These are phyloP conservation scores for Limanda limanda DNA, from an alignment of 2,113 vertebrate genomes.

Conservation along the genomic window DNA sequence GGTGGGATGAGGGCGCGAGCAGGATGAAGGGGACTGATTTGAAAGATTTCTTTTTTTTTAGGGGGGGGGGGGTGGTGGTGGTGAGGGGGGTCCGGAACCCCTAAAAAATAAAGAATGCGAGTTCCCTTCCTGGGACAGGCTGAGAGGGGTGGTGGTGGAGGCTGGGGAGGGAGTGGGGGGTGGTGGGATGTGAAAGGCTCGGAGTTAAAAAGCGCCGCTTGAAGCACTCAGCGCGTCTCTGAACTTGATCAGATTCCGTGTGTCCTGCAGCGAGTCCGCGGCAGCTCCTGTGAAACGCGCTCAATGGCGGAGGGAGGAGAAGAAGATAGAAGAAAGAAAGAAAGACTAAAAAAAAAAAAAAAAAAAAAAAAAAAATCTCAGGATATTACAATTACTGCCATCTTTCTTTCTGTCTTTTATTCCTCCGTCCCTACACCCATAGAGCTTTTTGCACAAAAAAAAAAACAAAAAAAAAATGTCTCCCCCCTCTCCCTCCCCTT, in stretches of 20 bases:
- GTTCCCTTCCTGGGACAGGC: conserved; percentile 85
- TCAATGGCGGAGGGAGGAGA: conserved; percentile 81
- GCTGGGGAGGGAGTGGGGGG: no score
- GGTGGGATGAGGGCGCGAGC: conserved; percentile 77
- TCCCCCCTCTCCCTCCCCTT: conserved; percentile 56
- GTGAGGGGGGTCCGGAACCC: conserved; percentile 65
- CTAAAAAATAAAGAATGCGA: conserved; percentile 89
- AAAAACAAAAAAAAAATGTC: conserved; percentile 21
- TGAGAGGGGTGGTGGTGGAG: conserved; percentile 34
- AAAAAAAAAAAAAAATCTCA: conserved; percentile 77
- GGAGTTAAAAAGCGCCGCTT: conserved; percentile 93
- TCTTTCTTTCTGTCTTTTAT: conserved; percentile 88
- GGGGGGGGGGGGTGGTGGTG: background rate
- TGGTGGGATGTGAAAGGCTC: conserved; percentile 86
- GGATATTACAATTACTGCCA: conserved; percentile 91
- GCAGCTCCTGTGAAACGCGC: conserved; percentile 85
- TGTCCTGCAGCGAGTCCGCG: conserved; percentile 95
- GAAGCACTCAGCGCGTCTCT: conserved; percentile 92
- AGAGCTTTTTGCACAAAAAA: conserved; percentile 76
- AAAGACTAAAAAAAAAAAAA: background rate
- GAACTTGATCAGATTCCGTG: conserved; percentile 98
- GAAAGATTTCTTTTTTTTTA: conserved; percentile 67
- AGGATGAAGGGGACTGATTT: conserved; percentile 82
- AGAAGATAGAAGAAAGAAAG: conserved; percentile 10
- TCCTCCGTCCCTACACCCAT: conserved; percentile 81